phyloP scores from a whole-genome alignment of 2,113 vertebrate genomes.

The Bettongia penicillata region DNA sequence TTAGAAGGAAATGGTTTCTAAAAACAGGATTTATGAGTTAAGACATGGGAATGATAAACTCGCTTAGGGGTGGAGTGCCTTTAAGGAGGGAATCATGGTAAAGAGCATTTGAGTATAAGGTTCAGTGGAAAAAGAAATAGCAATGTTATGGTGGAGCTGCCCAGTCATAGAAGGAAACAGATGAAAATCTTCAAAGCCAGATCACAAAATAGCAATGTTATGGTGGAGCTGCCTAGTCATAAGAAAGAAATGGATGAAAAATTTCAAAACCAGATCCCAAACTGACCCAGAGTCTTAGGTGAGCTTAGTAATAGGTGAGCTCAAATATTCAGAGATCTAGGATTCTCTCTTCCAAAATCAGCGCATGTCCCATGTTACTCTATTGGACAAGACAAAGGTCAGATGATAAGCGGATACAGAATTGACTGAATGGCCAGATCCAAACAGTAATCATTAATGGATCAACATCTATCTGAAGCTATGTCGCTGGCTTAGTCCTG shows the following conservation, averaged over 20 bases:
- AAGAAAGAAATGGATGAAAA: no score
- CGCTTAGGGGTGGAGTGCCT: neutral
- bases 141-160: no score
- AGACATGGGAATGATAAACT: neutral
- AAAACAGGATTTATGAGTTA: neutral
- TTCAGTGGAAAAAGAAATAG: neutral
- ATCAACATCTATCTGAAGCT: neutral
- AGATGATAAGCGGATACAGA: neutral
- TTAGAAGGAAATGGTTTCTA: neutral
- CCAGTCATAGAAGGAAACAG: no score
- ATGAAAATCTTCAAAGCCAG: no score
- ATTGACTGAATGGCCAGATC: neutral
- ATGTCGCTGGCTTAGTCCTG: neutral
- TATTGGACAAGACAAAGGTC: neutral
- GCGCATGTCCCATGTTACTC: neutral
- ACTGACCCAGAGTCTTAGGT: neutral
- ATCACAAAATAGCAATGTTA: neutral
- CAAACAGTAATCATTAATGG: neutral
- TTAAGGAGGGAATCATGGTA: neutral
- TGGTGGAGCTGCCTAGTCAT: no score
- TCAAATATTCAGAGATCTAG: neutral
- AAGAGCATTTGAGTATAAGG: neutral
- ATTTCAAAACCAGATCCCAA: neutral
- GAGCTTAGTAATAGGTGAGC: neutral
- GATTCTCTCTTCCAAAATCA: neutral